Conservation (phyloP, 2,888 invertebrate species). For the Orchesella flavescens region DNA sequence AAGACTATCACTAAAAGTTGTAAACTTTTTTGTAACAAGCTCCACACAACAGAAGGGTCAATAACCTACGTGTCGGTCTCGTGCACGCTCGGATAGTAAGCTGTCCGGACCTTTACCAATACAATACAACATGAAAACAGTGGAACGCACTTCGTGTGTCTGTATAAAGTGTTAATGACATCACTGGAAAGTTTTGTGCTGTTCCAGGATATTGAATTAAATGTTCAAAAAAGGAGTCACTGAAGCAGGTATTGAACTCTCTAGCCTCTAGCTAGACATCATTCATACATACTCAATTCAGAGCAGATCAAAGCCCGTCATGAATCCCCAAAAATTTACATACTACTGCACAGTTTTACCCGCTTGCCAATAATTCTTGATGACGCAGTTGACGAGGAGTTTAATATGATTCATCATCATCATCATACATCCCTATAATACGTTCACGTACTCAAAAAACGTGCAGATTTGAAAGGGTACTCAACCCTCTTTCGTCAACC, state of each 20-base stretch:
- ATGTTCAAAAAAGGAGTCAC: not conserved
- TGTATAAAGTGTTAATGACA: slow-evolving; percentile 40
- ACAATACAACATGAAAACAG: not conserved
- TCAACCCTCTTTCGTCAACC: slow-evolving; percentile 39
- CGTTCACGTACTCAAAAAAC: not conserved
- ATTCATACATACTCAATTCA: too few species aligned
- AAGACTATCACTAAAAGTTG: too few species aligned
- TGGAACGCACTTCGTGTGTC: slow-evolving; percentile 14
- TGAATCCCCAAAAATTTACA: not conserved
- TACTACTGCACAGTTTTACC: too few species aligned
- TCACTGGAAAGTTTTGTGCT: not conserved
- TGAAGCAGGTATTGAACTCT: not conserved
- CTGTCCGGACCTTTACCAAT: slow-evolving; percentile 52
- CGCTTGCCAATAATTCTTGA: too few species aligned
- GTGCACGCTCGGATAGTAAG: slow-evolving; percentile 44
- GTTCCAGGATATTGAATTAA: too few species aligned
- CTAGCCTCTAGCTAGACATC: not conserved
- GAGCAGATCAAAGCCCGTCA: slow-evolving; percentile 7
- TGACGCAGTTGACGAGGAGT: too few species aligned
- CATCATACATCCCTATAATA: too few species aligned
- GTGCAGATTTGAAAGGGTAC: slow-evolving; percentile 37
- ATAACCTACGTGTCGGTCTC: slow-evolving; percentile 56
- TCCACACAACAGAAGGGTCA: slow-evolving; percentile 39
- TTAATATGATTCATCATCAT: too few species aligned
- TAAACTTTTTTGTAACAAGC: not conserved